Base-by-base conservation (phyloP, 2,113 vertebrate genomes). In the Engystomops pustulosus region DNA sequence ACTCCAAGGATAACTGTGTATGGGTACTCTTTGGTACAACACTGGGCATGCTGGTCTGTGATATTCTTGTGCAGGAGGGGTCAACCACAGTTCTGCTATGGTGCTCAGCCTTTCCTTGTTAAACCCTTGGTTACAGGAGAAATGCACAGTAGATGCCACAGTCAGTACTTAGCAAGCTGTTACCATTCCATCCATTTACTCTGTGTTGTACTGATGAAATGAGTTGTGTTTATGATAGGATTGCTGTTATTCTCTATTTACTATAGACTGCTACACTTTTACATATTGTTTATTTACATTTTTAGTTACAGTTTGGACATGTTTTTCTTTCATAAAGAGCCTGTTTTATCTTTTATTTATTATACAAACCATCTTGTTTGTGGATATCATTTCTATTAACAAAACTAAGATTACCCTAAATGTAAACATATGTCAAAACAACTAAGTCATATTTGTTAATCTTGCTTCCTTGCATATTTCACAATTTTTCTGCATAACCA, bases 401-500 rank as follows among this genome's bases (percentile, higher is more conserved):
- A 71, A 71, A 67, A 36, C 2, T 32, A 68, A 68, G 17, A 30
- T 30, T 62, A 62, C 4, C 27, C 15, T 36, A 7, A 8, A 71
- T 62, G n/a, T 70, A 70, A 70, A 70, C 36, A 70, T 70, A 38
- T 70, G 30, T 41, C 36, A 70, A 70, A 44, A 20, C 36, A 38
- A 32, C 68, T 41, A 11, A 10, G 3, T 41, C 36, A 41, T 44
- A 70, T 12, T 41, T 70, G 18, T 38, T 41, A 1, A 41, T 70
- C n/a, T 70, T 70, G 6, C 20, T 41, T 41, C 18, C 17, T 70
- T 23, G 20, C 36, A 41, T 20, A 70, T 70, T 41, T n/a, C 17
- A 70, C 36, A 41, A 41, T 62, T n/a, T 41, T 10, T 41, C 36
- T 70, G 1, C 23, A n/a, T 38, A 38, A 38, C 34, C 36, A 71